phyloP scores from a whole-genome alignment of 2,113 vertebrate species.

The Ginglymostoma cirratum region DNA sequence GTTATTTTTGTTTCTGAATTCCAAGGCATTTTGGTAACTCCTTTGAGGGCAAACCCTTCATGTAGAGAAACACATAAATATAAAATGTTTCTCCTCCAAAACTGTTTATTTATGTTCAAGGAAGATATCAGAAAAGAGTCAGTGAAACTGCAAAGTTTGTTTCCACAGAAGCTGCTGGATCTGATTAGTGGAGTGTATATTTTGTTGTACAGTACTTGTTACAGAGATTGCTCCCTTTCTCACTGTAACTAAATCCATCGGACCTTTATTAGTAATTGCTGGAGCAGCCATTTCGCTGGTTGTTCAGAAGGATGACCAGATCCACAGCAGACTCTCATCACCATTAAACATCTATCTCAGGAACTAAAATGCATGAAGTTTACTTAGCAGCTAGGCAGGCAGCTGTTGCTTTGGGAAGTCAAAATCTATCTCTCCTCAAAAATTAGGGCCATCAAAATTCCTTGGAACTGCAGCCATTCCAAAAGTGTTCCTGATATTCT shows the following conservation, averaged over 20 bases:
- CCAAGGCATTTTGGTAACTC: background rate
- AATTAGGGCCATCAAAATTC: background rate
- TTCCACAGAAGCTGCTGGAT: background rate
- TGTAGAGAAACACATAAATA: conserved; percentile 1
- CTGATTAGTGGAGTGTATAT: background rate
- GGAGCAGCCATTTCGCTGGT: background rate
- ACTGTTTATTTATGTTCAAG: background rate
- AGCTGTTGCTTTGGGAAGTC: background rate
- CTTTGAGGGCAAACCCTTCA: background rate
- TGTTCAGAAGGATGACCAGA: background rate
- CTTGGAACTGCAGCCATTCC: background rate
- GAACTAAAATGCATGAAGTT: background rate
- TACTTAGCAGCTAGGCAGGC: background rate
- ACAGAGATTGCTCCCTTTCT: background rate
- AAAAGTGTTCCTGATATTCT: background rate
- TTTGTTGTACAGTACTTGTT: background rate
- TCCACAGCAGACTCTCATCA: background rate
- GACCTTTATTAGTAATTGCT: background rate
- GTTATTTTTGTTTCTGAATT: background rate
- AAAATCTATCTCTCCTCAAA: background rate
- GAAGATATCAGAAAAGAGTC: background rate
- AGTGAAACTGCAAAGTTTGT: background rate
- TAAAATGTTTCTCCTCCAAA: background rate
- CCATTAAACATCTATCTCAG: background rate
- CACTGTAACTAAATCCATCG: background rate